These are phyloP conservation scores for Netelia fuscicornis DNA, from an alignment of 2,888 invertebrate species.

Conservation along the genomic window DNA sequence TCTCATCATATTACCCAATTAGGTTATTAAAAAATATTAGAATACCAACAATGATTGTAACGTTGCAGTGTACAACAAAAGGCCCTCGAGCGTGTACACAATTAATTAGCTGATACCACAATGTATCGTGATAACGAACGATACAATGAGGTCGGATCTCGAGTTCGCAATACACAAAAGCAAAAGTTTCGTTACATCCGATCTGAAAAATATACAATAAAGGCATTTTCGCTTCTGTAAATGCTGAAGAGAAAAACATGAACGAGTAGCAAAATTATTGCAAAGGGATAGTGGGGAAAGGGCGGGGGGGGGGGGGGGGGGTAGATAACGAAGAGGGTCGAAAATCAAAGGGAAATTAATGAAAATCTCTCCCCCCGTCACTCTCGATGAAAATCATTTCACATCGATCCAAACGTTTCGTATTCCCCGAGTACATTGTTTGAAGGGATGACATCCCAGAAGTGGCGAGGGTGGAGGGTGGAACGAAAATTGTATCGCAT, in stretches of 20 bases:
- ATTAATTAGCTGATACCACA: not conserved
- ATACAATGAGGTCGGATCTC: constrained; percentile 7
- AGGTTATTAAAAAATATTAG: not conserved
- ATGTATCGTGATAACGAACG: not conserved
- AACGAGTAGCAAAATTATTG: not conserved
- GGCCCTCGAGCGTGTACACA: not conserved
- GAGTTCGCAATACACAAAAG: constrained; percentile 10
- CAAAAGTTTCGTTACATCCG: constrained; percentile 15
- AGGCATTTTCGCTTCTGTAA: constrained; percentile 16
- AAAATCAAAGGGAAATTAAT: constrained; percentile 79
- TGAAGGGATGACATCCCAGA: not conserved
- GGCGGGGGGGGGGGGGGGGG: not conserved
- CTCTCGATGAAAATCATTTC: constrained; percentile 76
- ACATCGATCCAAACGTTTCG: constrained; percentile 73
- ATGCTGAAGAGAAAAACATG: not conserved
- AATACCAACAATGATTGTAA: constrained; percentile 18
- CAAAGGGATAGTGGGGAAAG: not conserved
- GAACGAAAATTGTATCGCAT: not conserved
- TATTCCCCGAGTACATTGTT: constrained; percentile 70
- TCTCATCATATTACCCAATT: not conserved
- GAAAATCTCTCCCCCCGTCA: constrained; percentile 72
- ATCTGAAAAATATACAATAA: constrained; percentile 37
- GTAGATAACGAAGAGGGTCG: constrained; percentile 36
- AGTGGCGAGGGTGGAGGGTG: not conserved
- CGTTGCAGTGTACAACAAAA: constrained; percentile 3